Conservation (phyloP, 30 jellyfish, hydroid and myxozoan species). For the Hydractinia echinata region DNA sequence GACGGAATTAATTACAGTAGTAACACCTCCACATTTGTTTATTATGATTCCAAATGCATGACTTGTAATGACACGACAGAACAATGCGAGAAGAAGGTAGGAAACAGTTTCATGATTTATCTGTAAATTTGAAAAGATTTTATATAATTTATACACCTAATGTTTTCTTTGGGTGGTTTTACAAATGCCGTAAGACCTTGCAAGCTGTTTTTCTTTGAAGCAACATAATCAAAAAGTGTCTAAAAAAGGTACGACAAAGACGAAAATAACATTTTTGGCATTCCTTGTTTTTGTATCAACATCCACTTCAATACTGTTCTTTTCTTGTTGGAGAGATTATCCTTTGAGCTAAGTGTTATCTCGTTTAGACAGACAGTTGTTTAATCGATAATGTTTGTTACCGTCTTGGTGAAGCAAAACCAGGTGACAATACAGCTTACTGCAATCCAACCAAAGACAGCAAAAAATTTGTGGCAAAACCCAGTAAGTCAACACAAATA, state of each 20-base stretch:
- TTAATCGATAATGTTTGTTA: slow-evolving; percentile 48
- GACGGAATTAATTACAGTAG: slow-evolving; percentile 45
- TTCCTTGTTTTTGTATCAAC: no score
- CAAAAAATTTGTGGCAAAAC: slow-evolving; percentile 29
- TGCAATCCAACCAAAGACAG: slow-evolving; percentile 37
- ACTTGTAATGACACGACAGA: slow-evolving; percentile 35
- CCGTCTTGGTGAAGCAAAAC: slow-evolving; percentile 36
- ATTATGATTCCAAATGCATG: slow-evolving; percentile 69
- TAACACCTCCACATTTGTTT: slow-evolving; percentile 20
- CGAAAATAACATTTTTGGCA: no score
- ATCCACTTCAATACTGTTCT: no score
- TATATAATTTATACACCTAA: no score
- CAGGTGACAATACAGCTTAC: slow-evolving; percentile 29
- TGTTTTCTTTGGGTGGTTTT: no score
- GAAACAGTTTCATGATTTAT: not conserved
- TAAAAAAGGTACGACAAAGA: no score
- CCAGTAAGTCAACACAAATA: slow-evolving; percentile 9
- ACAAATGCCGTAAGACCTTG: no score
- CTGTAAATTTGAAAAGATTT: not conserved
- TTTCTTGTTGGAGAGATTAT: not conserved
- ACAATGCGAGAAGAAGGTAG: slow-evolving; percentile 47
- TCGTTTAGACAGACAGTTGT: slow-evolving; percentile 42
- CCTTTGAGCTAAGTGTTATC: not conserved
- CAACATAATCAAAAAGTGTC: no score
- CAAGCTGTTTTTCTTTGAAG: no score